Evolutionary conservation across 2,888 invertebrate genomes (phyloP), one percentile per base, ranked within the genome.

Genomic region (Flexamia atlantica): DNA sequence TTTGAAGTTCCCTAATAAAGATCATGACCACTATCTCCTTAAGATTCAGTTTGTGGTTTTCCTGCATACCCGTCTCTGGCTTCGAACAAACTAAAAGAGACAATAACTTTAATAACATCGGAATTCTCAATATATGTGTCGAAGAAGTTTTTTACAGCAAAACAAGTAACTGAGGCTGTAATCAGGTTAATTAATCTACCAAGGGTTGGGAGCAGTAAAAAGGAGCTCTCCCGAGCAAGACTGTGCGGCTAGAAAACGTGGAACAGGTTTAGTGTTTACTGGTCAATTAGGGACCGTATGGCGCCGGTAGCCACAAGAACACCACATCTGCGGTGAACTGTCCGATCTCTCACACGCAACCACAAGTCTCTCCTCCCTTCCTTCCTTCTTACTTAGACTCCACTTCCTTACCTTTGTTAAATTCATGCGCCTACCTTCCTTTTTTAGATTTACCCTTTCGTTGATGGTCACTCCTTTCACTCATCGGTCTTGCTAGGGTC

Each of bases 181-280:
- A 57, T 7, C 9, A 23, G 12, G 23, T 7, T n/a, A 9, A 23
- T 23, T 23, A 20, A 57, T 57, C 57, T 23, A 57, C 23, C 23
- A 46, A 57, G 57, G 7, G 12, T 23, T 57, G 57, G 57, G 1
- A 57, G 7, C 57, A 57, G 57, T 23, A 57, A 57, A 57, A 23
- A 23, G 57, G 50, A 50, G 3, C 4, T 3, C 46, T 57, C 23
- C 3, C 57, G 23, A 23, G 57, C 57, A 23, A 57, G 12, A 23
- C 57, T 23, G 7, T 20, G 23, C 57, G 23, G 23, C 20, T 57
- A 23, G 57, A 20, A 57, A 7, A 57, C n/a, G 46, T 46, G 12
- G 46, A 57, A 57, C 57, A 23, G 57, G 57, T 57, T 57, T 57
- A 23, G 57, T 23, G 57, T 57, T 57, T 57, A 57, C 57, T 57